A percentile compares a stretch with the other conserved stretches of the same genome.
Evolutionary conservation across 2,888 invertebrate genomes (phyloP).

Genomic region (Horisme vitalbata): DNA sequence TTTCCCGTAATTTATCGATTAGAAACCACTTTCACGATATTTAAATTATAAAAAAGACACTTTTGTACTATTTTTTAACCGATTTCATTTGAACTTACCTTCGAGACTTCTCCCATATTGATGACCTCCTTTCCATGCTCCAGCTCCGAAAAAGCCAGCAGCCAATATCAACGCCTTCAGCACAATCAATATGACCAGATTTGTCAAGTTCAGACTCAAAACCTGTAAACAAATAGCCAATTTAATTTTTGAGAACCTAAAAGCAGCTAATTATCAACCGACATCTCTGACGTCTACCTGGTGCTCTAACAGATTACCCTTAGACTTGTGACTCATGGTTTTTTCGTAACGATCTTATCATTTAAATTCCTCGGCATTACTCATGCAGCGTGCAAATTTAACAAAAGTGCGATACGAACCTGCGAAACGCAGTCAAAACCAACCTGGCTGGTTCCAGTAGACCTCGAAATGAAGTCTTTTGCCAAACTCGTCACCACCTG

Average conservation of each 20-base stretch:
- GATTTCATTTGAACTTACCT: no score
- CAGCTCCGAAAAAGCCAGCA: slow-evolving; percentile 89
- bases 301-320: slow-evolving; percentile 2
- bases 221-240: slow-evolving; percentile 72
- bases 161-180: slow-evolving; percentile 92
- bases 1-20: no score
- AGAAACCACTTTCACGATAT: no score
- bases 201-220: slow-evolving; percentile 91
- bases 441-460: slow-evolving; percentile 88
- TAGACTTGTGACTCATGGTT: slow-evolving; percentile 28
- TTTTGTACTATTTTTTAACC: no score
- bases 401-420: slow-evolving; percentile 64
- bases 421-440: slow-evolving; percentile 79
- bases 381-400: slow-evolving; percentile 44
- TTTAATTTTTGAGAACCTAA: slow-evolving; percentile 11
- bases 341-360: slow-evolving; percentile 24
- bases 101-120: slow-evolving; percentile 83
- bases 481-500: slow-evolving; percentile 84
- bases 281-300: not conserved
- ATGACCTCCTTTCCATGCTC: slow-evolving; percentile 84
- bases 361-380: slow-evolving; percentile 33
- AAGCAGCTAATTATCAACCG: slow-evolving; percentile 14
- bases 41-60: no score
- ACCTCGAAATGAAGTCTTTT: slow-evolving; percentile 86
- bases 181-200: slow-evolving; percentile 89